These are phyloP conservation scores for Astreopora myriophthalma DNA, from an alignment of 64 coral and sea anemone species.

Conservation along the genomic window DNA sequence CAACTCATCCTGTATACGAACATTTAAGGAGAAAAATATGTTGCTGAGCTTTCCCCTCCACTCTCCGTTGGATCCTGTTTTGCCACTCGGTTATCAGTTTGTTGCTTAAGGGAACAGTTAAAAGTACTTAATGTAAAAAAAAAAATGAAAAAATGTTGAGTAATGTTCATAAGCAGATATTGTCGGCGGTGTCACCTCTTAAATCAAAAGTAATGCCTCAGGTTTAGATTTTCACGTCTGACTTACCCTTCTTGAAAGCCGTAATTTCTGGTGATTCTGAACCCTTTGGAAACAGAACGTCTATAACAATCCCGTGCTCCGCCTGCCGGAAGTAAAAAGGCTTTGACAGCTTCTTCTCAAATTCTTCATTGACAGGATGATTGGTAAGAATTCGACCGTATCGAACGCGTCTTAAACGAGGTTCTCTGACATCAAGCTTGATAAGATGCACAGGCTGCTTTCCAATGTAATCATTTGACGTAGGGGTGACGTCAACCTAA, in stretches of 20 bases:
- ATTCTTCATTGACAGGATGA: conserved; percentile 75
- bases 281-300: conserved; percentile 56
- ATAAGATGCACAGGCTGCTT: conserved; percentile 1
- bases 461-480: conserved; percentile 1
- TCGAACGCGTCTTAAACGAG: conserved; percentile 56
- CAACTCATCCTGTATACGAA: no score
- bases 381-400: not conserved
- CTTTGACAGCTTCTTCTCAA: conserved; percentile 59
- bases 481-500: conserved; percentile 54
- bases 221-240: no score
- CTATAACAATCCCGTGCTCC: conserved; percentile 49
- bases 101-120: no score
- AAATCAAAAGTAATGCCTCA: no score
- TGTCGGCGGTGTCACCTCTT: no score
- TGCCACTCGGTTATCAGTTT: not conserved
- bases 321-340: conserved; percentile 74
- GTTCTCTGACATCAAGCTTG: conserved; percentile 44
- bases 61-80: not conserved
- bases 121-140: no score
- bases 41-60: no score
- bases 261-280: conserved; percentile 35
- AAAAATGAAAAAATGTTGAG: no score
- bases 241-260: conserved; percentile 68
- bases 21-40: no score
- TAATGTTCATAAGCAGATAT: no score